These are phyloP conservation scores for Drosophila phalerata DNA, from an alignment of 2,888 invertebrate species.

Conservation along the genomic window DNA sequence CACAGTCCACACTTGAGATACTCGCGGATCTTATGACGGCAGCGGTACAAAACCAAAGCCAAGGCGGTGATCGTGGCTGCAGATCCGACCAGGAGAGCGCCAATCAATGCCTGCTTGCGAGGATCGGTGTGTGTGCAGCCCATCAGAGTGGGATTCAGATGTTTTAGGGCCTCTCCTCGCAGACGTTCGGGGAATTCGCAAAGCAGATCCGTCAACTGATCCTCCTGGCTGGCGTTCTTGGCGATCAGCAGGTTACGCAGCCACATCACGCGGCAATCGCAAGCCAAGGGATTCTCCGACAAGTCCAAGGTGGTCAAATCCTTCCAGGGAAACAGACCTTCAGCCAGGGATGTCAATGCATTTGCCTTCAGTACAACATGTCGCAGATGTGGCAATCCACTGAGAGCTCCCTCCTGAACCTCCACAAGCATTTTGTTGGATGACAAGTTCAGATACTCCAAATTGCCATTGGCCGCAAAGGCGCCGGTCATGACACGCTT, in stretches of 20 bases:
- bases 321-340: constrained; percentile 92
- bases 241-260: constrained; percentile 89
- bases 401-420: constrained; percentile 93
- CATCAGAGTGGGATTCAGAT: constrained; percentile 91
- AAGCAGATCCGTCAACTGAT: constrained; percentile 86
- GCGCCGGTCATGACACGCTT: constrained; percentile 92
- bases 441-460: constrained; percentile 91
- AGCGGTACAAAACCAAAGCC: constrained; percentile 91
- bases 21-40: constrained; percentile 92
- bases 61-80: constrained; percentile 91
- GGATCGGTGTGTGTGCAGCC: constrained; percentile 94
- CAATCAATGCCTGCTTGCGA: constrained; percentile 92
- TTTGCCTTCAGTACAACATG: constrained; percentile 93
- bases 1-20: constrained; percentile 89
- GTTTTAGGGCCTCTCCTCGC: constrained; percentile 89
- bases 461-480: constrained; percentile 92
- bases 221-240: constrained; percentile 84
- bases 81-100: constrained; percentile 91
- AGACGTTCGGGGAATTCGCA: constrained; percentile 92
- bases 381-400: constrained; percentile 92
- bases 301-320: constrained; percentile 91
- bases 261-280: constrained; percentile 94
- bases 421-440: constrained; percentile 91
- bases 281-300: constrained; percentile 93
- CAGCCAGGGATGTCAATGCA: constrained; percentile 90